Evolutionary conservation across 2,797 vertebrate genomes (phyloP).

Genomic region (Neolamprologus multifasciatus): DNA sequence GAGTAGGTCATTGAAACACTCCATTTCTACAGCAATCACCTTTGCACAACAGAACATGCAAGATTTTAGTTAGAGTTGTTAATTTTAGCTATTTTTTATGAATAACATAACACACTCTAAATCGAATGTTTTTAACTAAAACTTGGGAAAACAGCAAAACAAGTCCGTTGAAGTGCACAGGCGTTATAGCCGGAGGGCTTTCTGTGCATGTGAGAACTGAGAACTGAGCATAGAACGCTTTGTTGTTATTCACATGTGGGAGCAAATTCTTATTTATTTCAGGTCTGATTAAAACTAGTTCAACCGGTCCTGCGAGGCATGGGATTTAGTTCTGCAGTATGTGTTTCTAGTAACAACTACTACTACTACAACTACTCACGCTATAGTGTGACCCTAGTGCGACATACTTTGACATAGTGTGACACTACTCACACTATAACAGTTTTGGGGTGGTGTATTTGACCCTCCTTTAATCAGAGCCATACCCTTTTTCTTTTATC

Average conservation of each 20-base stretch:
- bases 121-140: not conserved
- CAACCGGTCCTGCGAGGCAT: conserved; percentile 48
- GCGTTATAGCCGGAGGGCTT: conserved; percentile 25
- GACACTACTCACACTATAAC: not conserved
- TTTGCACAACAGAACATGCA: not conserved
- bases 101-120: not conserved
- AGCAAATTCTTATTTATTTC: conserved; percentile 45
- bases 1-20: conserved; percentile 82
- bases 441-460: not conserved
- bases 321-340: conserved; percentile 25
- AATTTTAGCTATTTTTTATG: not conserved
- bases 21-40: conserved; percentile 57
- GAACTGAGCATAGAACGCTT: not conserved
- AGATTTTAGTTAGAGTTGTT: not conserved
- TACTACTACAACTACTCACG: too few species aligned
- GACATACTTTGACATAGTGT: not conserved
- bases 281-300: conserved; percentile 38
- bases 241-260: not conserved
- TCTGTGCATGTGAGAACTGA: not conserved
- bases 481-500: not conserved
- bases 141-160: not conserved
- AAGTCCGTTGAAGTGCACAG: not conserved
- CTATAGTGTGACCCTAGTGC: not conserved
- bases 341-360: not conserved
- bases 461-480: not conserved